These are phyloP conservation scores for Troglohyphantes excavatus DNA, from an alignment of 2,888 invertebrate genomes.

Conservation along the genomic window DNA sequence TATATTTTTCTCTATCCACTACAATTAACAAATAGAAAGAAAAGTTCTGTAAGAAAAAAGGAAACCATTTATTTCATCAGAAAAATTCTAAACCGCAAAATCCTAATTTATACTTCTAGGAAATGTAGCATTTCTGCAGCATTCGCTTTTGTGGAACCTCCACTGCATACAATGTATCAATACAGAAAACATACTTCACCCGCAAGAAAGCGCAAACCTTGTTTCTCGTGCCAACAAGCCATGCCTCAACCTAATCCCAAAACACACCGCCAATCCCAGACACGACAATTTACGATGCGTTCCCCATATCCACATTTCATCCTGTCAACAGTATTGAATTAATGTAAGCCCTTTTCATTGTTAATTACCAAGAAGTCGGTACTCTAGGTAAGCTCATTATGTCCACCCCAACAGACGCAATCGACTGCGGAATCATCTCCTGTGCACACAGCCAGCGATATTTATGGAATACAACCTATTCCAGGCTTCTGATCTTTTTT, in stretches of 20 bases:
- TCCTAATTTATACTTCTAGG: no score
- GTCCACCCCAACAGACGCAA: slow-evolving; percentile 10
- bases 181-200: no score
- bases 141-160: no score
- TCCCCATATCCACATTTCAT: not conserved
- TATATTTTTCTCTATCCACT: no score
- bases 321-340: slow-evolving; percentile 46
- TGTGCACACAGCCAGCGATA: not conserved
- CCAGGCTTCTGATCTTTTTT: not conserved
- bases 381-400: slow-evolving; percentile 29
- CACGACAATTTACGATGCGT: slow-evolving; percentile 34
- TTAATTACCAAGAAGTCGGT: slow-evolving; percentile 40
- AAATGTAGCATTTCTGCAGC: no score
- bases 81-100: no score
- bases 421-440: slow-evolving; percentile 13
- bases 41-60: no score
- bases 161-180: no score
- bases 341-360: slow-evolving; percentile 48
- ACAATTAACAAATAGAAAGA: no score
- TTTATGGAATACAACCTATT: slow-evolving; percentile 2
- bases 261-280: not conserved
- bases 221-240: not conserved
- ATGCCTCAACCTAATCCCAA: not conserved
- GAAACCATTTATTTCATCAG: no score
- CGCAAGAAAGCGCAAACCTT: not conserved